A percentile compares a stretch with the other conserved stretches of the same genome.
These are phyloP conservation scores for Xyrauchen texanus DNA, from an alignment of 2,113 vertebrate genomes.

Conservation along the genomic window DNA sequence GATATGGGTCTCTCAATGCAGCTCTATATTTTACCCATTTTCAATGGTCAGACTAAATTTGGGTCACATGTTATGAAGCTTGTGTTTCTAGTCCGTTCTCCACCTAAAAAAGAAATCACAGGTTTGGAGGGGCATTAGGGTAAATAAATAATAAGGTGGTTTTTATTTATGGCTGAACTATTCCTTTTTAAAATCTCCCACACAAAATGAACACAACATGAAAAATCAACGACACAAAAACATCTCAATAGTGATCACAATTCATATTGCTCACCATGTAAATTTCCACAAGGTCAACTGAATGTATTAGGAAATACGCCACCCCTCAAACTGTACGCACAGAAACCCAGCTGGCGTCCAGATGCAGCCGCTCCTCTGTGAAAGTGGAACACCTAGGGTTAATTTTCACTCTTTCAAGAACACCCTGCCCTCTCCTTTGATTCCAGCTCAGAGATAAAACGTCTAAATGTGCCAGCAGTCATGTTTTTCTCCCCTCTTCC, in stretches of 20 bases:
- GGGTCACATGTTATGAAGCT: too few relatives aligned
- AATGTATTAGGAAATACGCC: too few relatives aligned
- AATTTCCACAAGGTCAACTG: not conserved
- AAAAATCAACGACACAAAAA: not conserved
- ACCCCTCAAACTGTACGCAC: slow-evolving; percentile 29
- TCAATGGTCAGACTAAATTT: too few relatives aligned
- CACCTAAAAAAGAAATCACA: too few relatives aligned
- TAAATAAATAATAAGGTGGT: too few relatives aligned
- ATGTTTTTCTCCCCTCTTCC: slow-evolving; percentile 31
- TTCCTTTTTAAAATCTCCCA: not conserved
- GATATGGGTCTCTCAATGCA: too few relatives aligned
- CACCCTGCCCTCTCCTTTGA: slow-evolving; percentile 52
- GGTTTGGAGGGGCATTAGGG: too few relatives aligned
- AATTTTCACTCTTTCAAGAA: slow-evolving; percentile 43
- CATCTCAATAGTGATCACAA: not conserved
- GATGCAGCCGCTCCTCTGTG: slow-evolving; percentile 59
- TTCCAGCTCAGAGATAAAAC: slow-evolving; percentile 56
- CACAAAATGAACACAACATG: not conserved
- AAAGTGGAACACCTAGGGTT: slow-evolving; percentile 59
- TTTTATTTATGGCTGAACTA: too few relatives aligned
- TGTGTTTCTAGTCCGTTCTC: too few relatives aligned
- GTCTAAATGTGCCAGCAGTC: slow-evolving; percentile 59
- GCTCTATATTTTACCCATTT: too few relatives aligned
- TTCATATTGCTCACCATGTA: slow-evolving; percentile 8
- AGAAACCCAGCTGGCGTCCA: slow-evolving; percentile 71